These are phyloP conservation scores for Lepidurus packardi DNA, from an alignment of 1,140 invertebrate genomes.

Conservation along the genomic window DNA sequence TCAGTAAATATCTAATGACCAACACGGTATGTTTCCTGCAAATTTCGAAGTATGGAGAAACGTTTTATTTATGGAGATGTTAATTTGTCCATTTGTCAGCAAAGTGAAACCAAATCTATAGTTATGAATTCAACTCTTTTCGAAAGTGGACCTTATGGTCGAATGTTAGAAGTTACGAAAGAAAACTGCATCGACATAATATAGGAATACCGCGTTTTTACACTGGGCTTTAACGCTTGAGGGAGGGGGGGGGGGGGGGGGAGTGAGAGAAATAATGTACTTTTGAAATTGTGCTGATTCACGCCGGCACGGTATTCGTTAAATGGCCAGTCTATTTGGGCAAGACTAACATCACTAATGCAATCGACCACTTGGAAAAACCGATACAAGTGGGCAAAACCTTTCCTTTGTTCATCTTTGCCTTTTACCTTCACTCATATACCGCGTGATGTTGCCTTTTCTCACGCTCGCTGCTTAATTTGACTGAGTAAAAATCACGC, in stretches of 20 bases:
- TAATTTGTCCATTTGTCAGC: no score
- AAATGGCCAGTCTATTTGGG: slow-evolving; percentile 15
- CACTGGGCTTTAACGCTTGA: no score
- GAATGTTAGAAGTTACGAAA: no score
- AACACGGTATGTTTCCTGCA: no score
- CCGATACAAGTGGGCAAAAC: slow-evolving; percentile 21
- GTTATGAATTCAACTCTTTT: no score
- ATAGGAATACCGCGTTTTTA: no score
- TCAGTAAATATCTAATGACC: no score
- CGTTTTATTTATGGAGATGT: no score
- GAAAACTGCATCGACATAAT: no score
- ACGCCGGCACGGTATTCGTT: slow-evolving; percentile 1
- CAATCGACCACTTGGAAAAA: slow-evolving; percentile 19
- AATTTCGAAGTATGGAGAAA: no score
- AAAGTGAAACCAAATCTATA: no score
- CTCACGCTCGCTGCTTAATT: slow-evolving; percentile 6
- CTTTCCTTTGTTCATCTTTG: slow-evolving; percentile 3
- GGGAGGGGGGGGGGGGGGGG: not conserved
- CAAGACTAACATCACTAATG: slow-evolving; percentile 19
- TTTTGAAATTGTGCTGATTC: slow-evolving; percentile 5
- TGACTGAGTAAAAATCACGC: slow-evolving; percentile 1
- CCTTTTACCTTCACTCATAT: not conserved
- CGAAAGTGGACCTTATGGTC: no score
- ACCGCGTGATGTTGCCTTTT: slow-evolving; percentile 3
- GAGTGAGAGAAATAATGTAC: not conserved